Evolutionary conservation across 2,888 invertebrate genomes (phyloP).

Genomic region (Philereme transversata): DNA sequence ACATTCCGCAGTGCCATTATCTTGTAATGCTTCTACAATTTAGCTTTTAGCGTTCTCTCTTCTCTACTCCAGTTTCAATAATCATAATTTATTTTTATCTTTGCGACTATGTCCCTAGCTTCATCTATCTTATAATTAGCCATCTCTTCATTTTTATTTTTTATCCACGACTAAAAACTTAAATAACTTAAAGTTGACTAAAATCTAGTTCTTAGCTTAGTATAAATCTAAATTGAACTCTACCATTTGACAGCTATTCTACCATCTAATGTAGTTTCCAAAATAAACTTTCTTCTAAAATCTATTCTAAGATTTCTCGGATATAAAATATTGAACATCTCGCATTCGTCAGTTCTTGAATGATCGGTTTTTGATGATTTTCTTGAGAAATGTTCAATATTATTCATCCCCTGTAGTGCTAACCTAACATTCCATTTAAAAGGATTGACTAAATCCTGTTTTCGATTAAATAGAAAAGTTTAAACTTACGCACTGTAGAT

Average conservation of each 20-base stretch:
- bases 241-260: slow-evolving; percentile 69
- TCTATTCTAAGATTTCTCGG: slow-evolving; percentile 72
- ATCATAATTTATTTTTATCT: slow-evolving; percentile 47
- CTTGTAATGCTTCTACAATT: slow-evolving; percentile 72
- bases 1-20: slow-evolving; percentile 81
- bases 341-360: neutral
- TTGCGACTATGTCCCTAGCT: slow-evolving; percentile 38
- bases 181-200: slow-evolving; percentile 47
- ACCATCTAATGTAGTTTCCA: slow-evolving; percentile 75
- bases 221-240: slow-evolving; percentile 71
- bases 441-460: slow-evolving; percentile 65
- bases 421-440: slow-evolving; percentile 75
- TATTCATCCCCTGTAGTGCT: slow-evolving; percentile 62
- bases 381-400: slow-evolving; percentile 41
- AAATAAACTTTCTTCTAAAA: slow-evolving; percentile 78
- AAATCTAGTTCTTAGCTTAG: slow-evolving; percentile 73
- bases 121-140: slow-evolving; percentile 45
- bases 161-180: slow-evolving; percentile 27
- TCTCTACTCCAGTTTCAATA: slow-evolving; percentile 60
- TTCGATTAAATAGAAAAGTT: slow-evolving; percentile 73
- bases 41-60: slow-evolving; percentile 65
- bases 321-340: slow-evolving; percentile 40
- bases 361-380: neutral
- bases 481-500: slow-evolving; percentile 82
- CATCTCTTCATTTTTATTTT: slow-evolving; percentile 3